A percentile compares a stretch with the other conserved stretches of the same genome.
These are phyloP conservation scores for Amphimedon queenslandica DNA, from an alignment of 37 sponge, comb jelly and placozoan genomes.

Conservation along the genomic window DNA sequence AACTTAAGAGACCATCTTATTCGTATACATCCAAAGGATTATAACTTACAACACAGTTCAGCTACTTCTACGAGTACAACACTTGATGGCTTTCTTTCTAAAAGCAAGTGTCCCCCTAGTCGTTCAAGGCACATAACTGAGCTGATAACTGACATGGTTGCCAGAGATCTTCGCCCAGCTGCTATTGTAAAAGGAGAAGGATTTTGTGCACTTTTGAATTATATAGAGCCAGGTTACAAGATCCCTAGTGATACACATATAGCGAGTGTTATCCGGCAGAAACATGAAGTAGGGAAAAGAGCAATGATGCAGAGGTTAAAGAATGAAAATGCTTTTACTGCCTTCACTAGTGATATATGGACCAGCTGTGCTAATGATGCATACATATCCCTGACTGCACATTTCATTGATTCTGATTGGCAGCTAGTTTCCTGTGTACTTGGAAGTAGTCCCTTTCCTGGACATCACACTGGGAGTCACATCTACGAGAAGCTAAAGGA, in stretches of 20 bases:
- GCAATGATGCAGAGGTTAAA: neutral
- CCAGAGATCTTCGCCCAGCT: constrained; percentile 7
- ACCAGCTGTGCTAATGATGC: constrained; percentile 11
- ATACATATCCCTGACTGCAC: constrained; percentile 4
- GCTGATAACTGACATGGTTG: constrained; percentile 13
- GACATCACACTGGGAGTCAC: constrained; percentile 3
- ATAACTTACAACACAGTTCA: neutral
- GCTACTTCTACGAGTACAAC: neutral
- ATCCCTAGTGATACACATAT: constrained; percentile 14
- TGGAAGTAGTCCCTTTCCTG: constrained; percentile 11
- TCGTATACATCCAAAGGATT: constrained; percentile 5
- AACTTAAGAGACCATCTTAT: constrained; percentile 12
- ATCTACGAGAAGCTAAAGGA: constrained; percentile 12
- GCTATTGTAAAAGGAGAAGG: constrained; percentile 24
- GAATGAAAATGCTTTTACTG: neutral
- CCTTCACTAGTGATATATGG: constrained; percentile 22
- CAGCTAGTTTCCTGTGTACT: constrained; percentile 7
- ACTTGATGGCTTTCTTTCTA: neutral
- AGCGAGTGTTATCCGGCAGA: constrained; percentile 7
- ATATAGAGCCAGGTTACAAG: constrained; percentile 12
- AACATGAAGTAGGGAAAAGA: neutral
- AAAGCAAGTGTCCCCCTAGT: neutral
- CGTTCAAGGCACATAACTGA: constrained; percentile 14
- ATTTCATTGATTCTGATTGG: neutral
- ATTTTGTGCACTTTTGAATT: constrained; percentile 1